Percentiles rank a stretch among this genome's conserved stretches.
Conservation (phyloP, 2,888 invertebrate genomes). For the Parnassius mnemosyne region DNA sequence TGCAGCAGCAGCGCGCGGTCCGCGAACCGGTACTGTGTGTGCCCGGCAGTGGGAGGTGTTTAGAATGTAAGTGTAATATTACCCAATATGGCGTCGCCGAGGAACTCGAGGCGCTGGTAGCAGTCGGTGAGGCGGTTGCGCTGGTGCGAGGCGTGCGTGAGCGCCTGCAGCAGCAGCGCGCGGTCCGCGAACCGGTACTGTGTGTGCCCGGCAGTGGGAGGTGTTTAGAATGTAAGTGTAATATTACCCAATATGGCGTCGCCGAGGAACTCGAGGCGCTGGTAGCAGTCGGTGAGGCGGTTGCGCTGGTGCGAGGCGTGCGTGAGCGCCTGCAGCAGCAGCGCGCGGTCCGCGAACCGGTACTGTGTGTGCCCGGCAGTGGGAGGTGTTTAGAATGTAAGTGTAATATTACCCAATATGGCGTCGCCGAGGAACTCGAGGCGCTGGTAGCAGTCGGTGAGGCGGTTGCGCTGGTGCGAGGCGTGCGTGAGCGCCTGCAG, state of each 20-base stretch:
- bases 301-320: slow-evolving; percentile 98
- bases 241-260: slow-evolving; percentile 89
- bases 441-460: slow-evolving; percentile 99
- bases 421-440: slow-evolving; percentile 98
- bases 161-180: slow-evolving; percentile 95
- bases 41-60: too few relatives aligned
- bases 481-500: slow-evolving; percentile 99
- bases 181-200: slow-evolving; percentile 93
- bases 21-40: too few relatives aligned
- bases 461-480: slow-evolving; percentile 94
- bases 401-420: slow-evolving; percentile 80
- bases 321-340: slow-evolving; percentile 97
- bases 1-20: slow-evolving; percentile 96
- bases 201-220: too few relatives aligned
- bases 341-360: slow-evolving; percentile 93
- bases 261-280: slow-evolving; percentile 96
- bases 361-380: too few relatives aligned
- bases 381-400: too few relatives aligned
- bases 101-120: slow-evolving; percentile 97
- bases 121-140: slow-evolving; percentile 98
- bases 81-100: slow-evolving; percentile 95
- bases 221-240: too few relatives aligned
- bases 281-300: slow-evolving; percentile 98
- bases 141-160: slow-evolving; percentile 98
- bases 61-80: slow-evolving; percentile 1